These are phyloP conservation scores for Cryptoblepharus egeriae DNA, from an alignment of 2,797 vertebrate species.

Conservation along the genomic window DNA sequence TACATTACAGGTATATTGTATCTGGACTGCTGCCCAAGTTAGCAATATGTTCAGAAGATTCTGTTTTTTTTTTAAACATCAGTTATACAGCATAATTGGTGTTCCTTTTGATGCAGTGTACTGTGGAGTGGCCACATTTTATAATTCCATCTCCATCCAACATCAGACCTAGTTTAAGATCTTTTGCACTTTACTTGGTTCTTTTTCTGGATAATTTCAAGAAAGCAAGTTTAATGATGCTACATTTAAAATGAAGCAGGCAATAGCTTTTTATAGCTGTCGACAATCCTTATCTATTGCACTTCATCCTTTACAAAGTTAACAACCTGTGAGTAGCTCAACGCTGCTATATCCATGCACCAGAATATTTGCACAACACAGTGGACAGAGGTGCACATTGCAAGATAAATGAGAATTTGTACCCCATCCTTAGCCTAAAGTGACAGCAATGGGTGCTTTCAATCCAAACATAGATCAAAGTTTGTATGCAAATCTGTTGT, in stretches of 20 bases:
- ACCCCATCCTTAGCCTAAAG: background rate
- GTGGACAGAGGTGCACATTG: background rate
- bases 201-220: slow-evolving; percentile 21
- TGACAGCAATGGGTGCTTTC: background rate
- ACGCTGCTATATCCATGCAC: background rate
- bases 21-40: slow-evolving; percentile 44
- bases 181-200: slow-evolving; percentile 25
- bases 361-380: background rate
- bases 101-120: background rate
- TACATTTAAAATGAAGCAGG: background rate
- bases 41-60: slow-evolving; percentile 16
- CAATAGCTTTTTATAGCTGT: background rate
- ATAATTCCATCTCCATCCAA: slow-evolving; percentile 22
- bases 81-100: background rate
- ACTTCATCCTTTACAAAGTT: slow-evolving; percentile 19
- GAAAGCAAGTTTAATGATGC: slow-evolving; percentile 3
- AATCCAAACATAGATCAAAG: background rate
- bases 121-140: slow-evolving; percentile 37
- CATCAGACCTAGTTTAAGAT: slow-evolving; percentile 30
- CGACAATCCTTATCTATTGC: background rate
- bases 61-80: slow-evolving; percentile 16
- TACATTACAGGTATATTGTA: slow-evolving; percentile 43
- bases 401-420: background rate
- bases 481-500: background rate
- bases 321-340: background rate